Base-by-base conservation (phyloP, 2,113 vertebrate species). In the Tragelaphus buxtoni region DNA sequence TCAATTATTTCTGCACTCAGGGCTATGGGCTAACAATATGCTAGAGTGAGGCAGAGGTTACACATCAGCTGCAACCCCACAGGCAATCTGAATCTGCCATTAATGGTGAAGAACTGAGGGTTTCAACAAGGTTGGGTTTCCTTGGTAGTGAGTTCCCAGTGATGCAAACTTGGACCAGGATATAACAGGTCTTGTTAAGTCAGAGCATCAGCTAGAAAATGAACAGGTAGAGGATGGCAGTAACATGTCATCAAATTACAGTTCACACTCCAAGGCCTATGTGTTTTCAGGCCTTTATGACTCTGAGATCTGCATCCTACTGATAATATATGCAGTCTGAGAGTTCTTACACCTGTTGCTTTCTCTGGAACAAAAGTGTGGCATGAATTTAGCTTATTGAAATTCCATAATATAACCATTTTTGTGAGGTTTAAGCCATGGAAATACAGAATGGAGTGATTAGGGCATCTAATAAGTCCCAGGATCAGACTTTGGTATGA, bases 1-100 rank as follows among this genome's bases (percentile, higher is more conserved):
- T 97, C 97, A 98, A 97, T 98, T 98, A 98, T 98, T 98, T 98
- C 92, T 96, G 69, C 94, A 97, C 96, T 97, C 94, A 97, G 63
- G 95, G 98, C 96, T 96, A 97, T 60, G 39, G 88, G 77, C 96
- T 97, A 97, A 97, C 92, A 98, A 96, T 97, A 88, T 82, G 53
- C 76, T 97, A 79, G 84, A 97, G 81, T 74, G 93, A 95, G 88
- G 39, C 69, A 72, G 76, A 94, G 93, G 95, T 95, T 96, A 97
- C 10, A 69, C 4, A 82, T 92, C 80, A 96, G 80, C 95, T 97
- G 87, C 90, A 96, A 82, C 26, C 87, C 80, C 88, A 96, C 49
- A 92, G 95, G 91, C 90, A 94, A 88, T 94, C 88, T 53, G 87
- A 88, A 94, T 72, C n/a, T 96, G 56, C 96, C 79, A 94, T 96